A percentile compares a stretch with the other conserved stretches of the same genome.
Evolutionary conservation across 2,888 invertebrate species (phyloP).

Genomic region (Amiota minor): DNA sequence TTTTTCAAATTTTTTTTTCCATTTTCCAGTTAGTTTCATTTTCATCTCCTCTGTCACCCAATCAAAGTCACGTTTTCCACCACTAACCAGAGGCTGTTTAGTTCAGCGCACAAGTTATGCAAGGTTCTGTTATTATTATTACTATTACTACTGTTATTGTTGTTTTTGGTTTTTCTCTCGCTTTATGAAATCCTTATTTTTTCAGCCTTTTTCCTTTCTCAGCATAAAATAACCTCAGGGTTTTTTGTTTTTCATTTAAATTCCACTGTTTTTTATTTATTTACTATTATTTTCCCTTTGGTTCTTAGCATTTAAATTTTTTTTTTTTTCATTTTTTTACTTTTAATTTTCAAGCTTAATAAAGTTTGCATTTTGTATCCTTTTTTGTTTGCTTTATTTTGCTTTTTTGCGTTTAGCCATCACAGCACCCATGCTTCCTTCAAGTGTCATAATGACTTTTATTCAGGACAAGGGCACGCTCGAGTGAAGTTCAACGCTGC

Average conservation of each 20-base stretch:
- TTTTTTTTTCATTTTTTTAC: not conserved
- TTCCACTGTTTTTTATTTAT: slow-evolving; percentile 49
- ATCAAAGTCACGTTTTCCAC: slow-evolving; percentile 11
- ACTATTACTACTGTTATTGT: slow-evolving; percentile 46
- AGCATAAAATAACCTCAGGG: slow-evolving; percentile 55
- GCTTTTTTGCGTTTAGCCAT: slow-evolving; percentile 35
- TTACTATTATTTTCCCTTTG: slow-evolving; percentile 48
- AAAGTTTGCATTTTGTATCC: slow-evolving; percentile 40
- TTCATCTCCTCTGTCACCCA: slow-evolving; percentile 8
- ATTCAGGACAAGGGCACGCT: slow-evolving; percentile 57
- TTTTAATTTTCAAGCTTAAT: slow-evolving; percentile 42
- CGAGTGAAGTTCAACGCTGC: slow-evolving; percentile 37
- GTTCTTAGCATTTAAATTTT: slow-evolving; percentile 28
- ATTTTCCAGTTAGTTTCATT: slow-evolving; percentile 48
- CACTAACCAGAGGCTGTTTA: not conserved
- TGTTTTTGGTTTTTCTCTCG: slow-evolving; percentile 41
- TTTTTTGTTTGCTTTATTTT: not conserved
- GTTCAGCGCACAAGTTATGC: not conserved
- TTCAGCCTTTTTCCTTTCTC: slow-evolving; percentile 5
- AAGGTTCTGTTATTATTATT: slow-evolving; percentile 31
- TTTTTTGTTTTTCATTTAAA: slow-evolving; percentile 53
- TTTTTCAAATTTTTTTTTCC: slow-evolving; percentile 13
- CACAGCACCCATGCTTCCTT: not conserved
- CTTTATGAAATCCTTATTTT: not conserved
- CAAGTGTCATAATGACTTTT: not conserved